These are phyloP conservation scores for Antigone vipio DNA, from an alignment of 2,113 vertebrate species.

Conservation along the genomic window DNA sequence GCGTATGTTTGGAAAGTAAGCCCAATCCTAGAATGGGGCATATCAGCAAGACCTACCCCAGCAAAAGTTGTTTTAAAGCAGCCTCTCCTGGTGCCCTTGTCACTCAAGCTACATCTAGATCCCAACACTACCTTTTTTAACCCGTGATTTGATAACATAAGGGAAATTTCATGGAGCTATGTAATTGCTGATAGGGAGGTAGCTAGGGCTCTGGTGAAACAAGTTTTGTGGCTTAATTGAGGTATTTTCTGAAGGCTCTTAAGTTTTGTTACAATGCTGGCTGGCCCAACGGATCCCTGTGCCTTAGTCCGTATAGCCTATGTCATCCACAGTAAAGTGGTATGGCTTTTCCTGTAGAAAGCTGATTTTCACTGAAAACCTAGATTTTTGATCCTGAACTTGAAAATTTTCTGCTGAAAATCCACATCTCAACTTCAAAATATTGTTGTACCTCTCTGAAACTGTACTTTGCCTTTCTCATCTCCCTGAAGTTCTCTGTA, in stretches of 20 bases:
- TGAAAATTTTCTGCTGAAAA: not conserved
- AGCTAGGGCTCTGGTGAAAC: not conserved
- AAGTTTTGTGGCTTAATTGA: not conserved
- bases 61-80: not conserved
- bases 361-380: not conserved
- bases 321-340: not conserved
- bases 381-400: not conserved
- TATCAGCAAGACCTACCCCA: not conserved
- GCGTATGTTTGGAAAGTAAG: not conserved
- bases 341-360: not conserved
- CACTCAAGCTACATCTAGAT: not conserved
- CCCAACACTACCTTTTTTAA: not conserved
- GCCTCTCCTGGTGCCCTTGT: not conserved
- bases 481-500: not conserved
- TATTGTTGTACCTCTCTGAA: not conserved
- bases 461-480: not conserved
- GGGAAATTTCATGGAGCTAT: not conserved
- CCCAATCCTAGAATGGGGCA: accelerated
- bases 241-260: not conserved
- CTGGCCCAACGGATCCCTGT: not conserved
- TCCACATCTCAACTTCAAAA: not conserved
- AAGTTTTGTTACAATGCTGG: not conserved
- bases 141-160: not conserved
- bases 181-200: not conserved
- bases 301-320: not conserved